Base-by-base conservation (phyloP, 2,113 vertebrate genomes). In the Callopanchax toddi region DNA sequence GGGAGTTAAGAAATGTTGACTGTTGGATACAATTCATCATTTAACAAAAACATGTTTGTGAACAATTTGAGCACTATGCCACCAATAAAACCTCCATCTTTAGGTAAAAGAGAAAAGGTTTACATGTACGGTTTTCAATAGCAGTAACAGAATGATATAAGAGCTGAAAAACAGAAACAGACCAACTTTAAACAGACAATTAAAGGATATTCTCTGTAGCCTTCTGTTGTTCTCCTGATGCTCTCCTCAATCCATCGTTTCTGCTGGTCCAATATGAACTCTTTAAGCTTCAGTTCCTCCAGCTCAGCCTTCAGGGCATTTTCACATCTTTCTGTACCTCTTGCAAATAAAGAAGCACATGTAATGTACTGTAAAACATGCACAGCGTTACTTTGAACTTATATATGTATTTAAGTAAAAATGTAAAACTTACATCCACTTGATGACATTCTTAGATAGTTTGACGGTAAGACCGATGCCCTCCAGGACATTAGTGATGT, bases 401-500 rank as follows among this genome's bases (percentile, higher is more conserved):
- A 56, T 1, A 3, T 22, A 37, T 20, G 23, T 10, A 46, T 3
- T 54, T 9, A 25, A 52, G 37, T 1, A 16, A 51, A 26, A 20
- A 13, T 21, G 29, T 49, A 32, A 57, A 36, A 94, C 96, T 93
- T 90, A 99, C 97, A 93, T 96, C 97, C 96, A 98, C 89, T 96
- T 96, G 51, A 99, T 93, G 56, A 92, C 92, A 87, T 94, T 95
- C 87, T 96, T 98, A 22, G 97, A 97, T 48, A 94, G 95, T 89
- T 98, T 98, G 84, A 92, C 93, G 0, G 98, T 97, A 74, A 98
- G 76, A 18, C 97, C 97, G 0, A 97, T 93, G 40, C 97, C 97
- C 81, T 98, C 95, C 79, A 99, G 86, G 17, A 99, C 97, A 51
- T 97, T 99, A 0, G 96, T 99, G 87, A 99, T 98, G 87, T 98